Evolutionary conservation across 2,113 vertebrate genomes (phyloP).

Genomic region (Protobothrops mucrosquamatus): DNA sequence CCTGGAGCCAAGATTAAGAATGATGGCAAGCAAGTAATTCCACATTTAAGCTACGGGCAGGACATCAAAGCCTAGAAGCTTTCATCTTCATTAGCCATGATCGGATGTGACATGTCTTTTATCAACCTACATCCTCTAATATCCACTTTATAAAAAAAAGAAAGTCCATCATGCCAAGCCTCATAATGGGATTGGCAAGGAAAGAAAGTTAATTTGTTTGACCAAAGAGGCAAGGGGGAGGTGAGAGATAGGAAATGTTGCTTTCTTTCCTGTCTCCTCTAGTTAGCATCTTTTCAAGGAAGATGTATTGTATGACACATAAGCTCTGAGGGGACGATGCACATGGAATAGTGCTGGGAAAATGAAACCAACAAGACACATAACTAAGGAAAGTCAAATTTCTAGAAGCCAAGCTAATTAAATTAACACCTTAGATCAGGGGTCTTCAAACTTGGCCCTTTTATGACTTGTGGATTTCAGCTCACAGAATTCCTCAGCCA

Average conservation of each 20-base stretch:
- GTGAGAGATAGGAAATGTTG: neutral
- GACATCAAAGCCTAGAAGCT: slow-evolving; percentile 54
- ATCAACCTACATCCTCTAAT: slow-evolving; percentile 45
- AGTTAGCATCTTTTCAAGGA: neutral
- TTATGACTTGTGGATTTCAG: too few species aligned
- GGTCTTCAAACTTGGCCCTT: too few species aligned
- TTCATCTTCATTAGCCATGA: slow-evolving; percentile 62
- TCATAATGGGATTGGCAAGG: slow-evolving; percentile 51
- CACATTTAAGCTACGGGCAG: slow-evolving; percentile 50
- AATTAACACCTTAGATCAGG: neutral
- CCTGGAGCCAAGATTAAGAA: slow-evolving; percentile 9
- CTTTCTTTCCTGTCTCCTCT: too few species aligned
- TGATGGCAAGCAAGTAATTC: slow-evolving; percentile 38
- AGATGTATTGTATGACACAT: neutral
- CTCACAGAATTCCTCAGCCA: too few species aligned
- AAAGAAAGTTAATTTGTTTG: slow-evolving; percentile 25
- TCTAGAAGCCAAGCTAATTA: neutral
- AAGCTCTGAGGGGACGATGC: neutral
- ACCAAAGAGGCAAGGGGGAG: slow-evolving; percentile 14
- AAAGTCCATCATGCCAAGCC: slow-evolving; percentile 45
- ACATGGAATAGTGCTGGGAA: neutral
- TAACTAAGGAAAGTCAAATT: neutral
- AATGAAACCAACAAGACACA: neutral
- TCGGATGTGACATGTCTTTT: slow-evolving; percentile 58
- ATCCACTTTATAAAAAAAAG: slow-evolving; percentile 54